Evolutionary conservation across 1,140 invertebrate species (phyloP).

Genomic region (Zaprionus vittiger): DNA sequence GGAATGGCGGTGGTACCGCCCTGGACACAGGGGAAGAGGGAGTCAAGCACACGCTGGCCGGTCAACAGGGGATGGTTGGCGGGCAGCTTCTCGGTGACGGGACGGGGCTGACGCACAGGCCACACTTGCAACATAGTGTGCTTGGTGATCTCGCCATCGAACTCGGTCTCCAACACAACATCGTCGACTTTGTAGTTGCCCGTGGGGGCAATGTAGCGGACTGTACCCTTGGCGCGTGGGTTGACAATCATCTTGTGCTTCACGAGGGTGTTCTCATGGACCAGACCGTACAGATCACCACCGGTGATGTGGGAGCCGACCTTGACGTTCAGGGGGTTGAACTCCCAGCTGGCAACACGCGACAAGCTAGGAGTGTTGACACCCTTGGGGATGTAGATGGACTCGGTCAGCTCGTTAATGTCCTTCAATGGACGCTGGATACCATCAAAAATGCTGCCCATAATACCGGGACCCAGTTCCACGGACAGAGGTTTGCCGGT

Average conservation of each 20-base stretch:
- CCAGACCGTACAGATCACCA: constrained; percentile 98
- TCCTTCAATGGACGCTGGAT: constrained; percentile 99
- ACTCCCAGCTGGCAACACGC: constrained; percentile 95
- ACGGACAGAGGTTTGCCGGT: constrained; percentile 98
- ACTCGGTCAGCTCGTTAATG: constrained; percentile 96
- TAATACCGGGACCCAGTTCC: constrained; percentile 99
- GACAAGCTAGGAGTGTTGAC: constrained; percentile 97
- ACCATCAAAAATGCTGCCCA: constrained; percentile 99
- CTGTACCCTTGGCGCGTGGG: constrained; percentile 97
- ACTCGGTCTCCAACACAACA: constrained; percentile 98
- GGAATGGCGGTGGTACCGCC: constrained; percentile 99
- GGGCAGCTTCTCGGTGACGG: constrained; percentile 98
- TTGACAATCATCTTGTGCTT: constrained; percentile 98
- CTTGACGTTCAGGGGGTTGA: constrained; percentile 95
- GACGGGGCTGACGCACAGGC: constrained; percentile 98
- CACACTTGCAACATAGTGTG: constrained; percentile 98
- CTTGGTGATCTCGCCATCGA: constrained; percentile 97
- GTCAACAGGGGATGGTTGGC: constrained; percentile 99
- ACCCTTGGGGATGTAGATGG: constrained; percentile 99
- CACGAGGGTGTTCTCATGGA: constrained; percentile 98
- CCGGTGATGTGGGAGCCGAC: constrained; percentile 98
- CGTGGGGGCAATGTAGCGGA: constrained; percentile 96
- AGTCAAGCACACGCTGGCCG: constrained; percentile 98
- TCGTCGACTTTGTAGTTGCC: constrained; percentile 99
- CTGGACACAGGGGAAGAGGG: constrained; percentile 99